phyloP scores from a whole-genome alignment of 1,140 invertebrate genomes.

The Belonocnema kinseyi region DNA sequence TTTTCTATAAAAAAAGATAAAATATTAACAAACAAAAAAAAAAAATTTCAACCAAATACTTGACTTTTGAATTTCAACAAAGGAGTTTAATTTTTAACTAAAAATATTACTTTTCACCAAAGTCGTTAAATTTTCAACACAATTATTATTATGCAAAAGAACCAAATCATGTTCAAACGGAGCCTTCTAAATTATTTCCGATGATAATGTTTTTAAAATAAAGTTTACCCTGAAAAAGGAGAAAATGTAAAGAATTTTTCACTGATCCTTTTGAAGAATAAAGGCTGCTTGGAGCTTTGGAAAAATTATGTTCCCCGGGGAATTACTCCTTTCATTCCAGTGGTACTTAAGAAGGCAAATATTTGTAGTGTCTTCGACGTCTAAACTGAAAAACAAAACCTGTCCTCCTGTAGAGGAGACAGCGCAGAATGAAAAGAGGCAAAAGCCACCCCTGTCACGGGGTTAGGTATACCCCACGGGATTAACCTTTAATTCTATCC shows the following conservation, averaged over 20 bases:
- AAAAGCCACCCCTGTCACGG: conserved; percentile 42
- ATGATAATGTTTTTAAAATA: not conserved
- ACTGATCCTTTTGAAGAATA: not conserved
- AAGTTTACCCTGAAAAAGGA: not conserved
- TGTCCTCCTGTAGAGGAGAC: conserved; percentile 47
- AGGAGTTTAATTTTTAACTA: no score
- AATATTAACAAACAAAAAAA: no score
- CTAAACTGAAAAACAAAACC: conserved; percentile 67
- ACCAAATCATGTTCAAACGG: no score
- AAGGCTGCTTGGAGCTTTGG: not conserved
- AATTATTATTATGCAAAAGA: no score
- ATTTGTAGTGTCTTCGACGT: conserved; percentile 67
- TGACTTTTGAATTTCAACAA: no score
- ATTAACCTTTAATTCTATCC: conserved; percentile 76
- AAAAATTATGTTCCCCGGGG: not conserved
- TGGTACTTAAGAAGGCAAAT: conserved; percentile 69
- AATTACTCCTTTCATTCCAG: conserved; percentile 56
- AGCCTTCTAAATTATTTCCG: not conserved
- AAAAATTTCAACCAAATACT: no score
- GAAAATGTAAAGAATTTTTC: not conserved
- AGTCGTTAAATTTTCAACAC: no score
- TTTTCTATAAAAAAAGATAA: no score
- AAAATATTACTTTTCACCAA: no score
- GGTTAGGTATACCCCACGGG: conserved; percentile 62
- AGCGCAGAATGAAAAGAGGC: conserved; percentile 31